Conservation (phyloP, 2,113 vertebrate species). For the Poeciliopsis retropinna region DNA sequence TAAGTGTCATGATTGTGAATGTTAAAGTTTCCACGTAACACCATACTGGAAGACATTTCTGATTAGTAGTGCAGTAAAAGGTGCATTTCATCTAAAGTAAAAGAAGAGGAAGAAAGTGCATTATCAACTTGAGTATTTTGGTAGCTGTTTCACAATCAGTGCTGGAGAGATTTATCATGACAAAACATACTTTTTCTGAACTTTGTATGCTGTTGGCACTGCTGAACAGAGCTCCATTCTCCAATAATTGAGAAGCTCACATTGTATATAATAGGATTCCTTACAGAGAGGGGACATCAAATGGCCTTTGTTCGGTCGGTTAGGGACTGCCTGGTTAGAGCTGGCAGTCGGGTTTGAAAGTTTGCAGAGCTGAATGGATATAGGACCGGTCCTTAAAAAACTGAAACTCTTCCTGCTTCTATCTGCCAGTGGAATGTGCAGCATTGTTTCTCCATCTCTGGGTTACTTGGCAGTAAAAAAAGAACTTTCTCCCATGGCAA, state of each 20-base stretch:
- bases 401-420: slow-evolving; percentile 49
- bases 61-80: too few relatives aligned
- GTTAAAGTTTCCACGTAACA: not conserved
- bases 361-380: slow-evolving; percentile 70
- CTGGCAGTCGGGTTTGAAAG: slow-evolving; percentile 71
- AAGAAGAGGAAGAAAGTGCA: too few relatives aligned
- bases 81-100: too few relatives aligned
- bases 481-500: slow-evolving; percentile 38
- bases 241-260: slow-evolving; percentile 55
- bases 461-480: slow-evolving; percentile 63
- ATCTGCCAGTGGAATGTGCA: slow-evolving; percentile 73
- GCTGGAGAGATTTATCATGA: not conserved
- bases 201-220: slow-evolving; percentile 17
- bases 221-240: slow-evolving; percentile 7
- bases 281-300: slow-evolving; percentile 51
- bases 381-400: slow-evolving; percentile 49
- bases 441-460: slow-evolving; percentile 69
- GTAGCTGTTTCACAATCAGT: not conserved
- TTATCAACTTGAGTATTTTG: too few relatives aligned
- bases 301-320: slow-evolving; percentile 55
- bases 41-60: not conserved
- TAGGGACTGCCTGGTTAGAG: slow-evolving; percentile 43
- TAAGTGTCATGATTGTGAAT: too few relatives aligned
- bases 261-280: slow-evolving; percentile 54
- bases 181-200: slow-evolving; percentile 6